phyloP scores from a whole-genome alignment of 2,888 invertebrate genomes.

The Scaptomyza parva region DNA sequence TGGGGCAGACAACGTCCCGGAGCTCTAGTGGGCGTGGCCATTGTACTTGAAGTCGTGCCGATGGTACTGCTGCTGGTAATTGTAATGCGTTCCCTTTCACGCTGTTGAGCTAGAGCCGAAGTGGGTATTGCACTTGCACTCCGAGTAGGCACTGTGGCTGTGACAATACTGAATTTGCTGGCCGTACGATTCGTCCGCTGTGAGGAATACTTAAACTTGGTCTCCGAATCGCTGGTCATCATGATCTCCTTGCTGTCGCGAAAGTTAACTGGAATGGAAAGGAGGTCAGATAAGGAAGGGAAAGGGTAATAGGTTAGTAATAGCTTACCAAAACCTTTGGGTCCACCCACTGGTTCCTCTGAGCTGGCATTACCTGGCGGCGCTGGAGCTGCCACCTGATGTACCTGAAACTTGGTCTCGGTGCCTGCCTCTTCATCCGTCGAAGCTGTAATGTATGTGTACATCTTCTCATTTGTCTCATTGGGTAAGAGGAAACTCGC shows the following conservation, averaged over 20 bases:
- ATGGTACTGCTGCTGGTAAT: conserved; percentile 3
- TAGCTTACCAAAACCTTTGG: conserved; percentile 75
- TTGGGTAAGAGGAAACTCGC: conserved; percentile 83
- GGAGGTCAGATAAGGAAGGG: conserved; percentile 3
- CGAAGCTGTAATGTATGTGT: conserved; percentile 77
- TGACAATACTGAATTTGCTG: conserved; percentile 55
- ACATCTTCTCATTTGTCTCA: conserved; percentile 75
- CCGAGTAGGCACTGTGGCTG: conserved; percentile 69
- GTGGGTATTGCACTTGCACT: conserved; percentile 70
- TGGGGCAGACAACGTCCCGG: conserved; percentile 82
- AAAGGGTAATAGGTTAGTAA: neutral
- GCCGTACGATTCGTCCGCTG: conserved; percentile 72
- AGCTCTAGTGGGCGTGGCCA: conserved; percentile 30
- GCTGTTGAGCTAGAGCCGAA: conserved; percentile 56
- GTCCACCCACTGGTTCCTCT: conserved; percentile 69
- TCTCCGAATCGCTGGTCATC: conserved; percentile 87
- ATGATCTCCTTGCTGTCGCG: conserved; percentile 87
- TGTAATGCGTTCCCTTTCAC: conserved; percentile 52
- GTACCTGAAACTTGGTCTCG: conserved; percentile 70
- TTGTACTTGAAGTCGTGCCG: conserved; percentile 17
- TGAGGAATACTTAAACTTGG: conserved; percentile 83
- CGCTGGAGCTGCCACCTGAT: conserved; percentile 61
- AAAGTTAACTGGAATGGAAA: conserved; percentile 85
- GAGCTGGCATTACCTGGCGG: conserved; percentile 42
- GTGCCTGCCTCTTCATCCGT: conserved; percentile 76